Evolutionary conservation across 2,113 vertebrate species (phyloP).

Genomic region (Gopherus evgoodei): DNA sequence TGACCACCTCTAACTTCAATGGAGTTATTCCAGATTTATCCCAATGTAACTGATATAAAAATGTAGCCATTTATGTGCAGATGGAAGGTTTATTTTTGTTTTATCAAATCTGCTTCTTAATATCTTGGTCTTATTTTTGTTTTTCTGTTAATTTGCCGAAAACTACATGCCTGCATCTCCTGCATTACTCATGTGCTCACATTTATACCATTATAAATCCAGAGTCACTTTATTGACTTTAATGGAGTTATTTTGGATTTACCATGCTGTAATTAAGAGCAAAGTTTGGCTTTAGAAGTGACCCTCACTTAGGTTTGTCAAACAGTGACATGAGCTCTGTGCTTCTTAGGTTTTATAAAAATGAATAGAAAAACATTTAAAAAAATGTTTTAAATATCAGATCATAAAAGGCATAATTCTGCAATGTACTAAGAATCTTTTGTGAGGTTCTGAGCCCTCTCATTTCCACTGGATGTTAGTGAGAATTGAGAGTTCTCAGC

Average conservation of each 20-base stretch:
- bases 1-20: not conserved
- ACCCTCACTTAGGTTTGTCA: not conserved
- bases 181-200: not conserved
- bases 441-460: not conserved
- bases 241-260: not conserved
- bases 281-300: not conserved
- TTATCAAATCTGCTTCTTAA: not conserved
- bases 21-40: not conserved
- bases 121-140: rapidly evolving
- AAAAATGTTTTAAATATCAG: not conserved
- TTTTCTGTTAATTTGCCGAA: not conserved
- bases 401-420: not conserved
- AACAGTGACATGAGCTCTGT: not conserved
- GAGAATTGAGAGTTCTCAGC: not conserved
- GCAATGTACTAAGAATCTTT: not conserved
- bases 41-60: not conserved
- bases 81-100: not conserved
- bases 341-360: not conserved
- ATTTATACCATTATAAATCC: not conserved
- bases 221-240: not conserved
- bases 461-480: not conserved
- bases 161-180: not conserved
- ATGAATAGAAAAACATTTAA: not conserved
- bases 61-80: not conserved
- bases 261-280: not conserved